Percentiles rank a stretch among this genome's conserved stretches.
Conservation (phyloP, 2,888 invertebrate genomes). For the Spilarctia lutea region DNA sequence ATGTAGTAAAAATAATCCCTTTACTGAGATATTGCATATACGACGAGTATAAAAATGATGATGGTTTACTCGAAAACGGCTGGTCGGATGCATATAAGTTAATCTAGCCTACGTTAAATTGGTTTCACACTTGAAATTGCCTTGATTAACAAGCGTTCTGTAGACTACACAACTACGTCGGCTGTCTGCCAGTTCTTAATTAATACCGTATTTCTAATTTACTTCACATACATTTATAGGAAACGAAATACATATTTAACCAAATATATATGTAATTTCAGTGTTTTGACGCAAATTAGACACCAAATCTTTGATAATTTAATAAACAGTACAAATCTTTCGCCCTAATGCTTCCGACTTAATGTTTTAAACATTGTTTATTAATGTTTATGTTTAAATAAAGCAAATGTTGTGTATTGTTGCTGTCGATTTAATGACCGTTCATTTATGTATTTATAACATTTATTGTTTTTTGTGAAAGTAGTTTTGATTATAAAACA, state of each 20-base stretch:
- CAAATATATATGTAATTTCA: neutral
- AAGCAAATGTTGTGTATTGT: neutral
- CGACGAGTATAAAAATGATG: neutral
- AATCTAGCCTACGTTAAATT: neutral
- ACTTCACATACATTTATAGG: neutral
- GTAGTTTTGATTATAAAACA: neutral
- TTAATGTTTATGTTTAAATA: neutral
- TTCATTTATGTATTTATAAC: neutral
- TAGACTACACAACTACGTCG: neutral
- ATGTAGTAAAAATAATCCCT: too few relatives aligned
- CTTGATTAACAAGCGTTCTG: neutral
- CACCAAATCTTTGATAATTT: neutral
- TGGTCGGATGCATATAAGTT: neutral
- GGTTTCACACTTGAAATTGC: neutral
- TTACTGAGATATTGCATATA: neutral
- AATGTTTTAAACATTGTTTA: neutral
- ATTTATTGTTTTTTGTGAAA: neutral
- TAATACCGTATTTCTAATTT: neutral
- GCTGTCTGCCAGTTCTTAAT: neutral
- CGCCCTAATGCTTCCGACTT: neutral
- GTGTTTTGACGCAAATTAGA: neutral
- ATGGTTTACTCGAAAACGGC: neutral
- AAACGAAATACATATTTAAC: neutral
- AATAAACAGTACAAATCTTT: neutral
- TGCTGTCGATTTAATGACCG: neutral